These are phyloP conservation scores for Brachyalestes nurse DNA, from an alignment of 2,797 vertebrate genomes.

Conservation along the genomic window DNA sequence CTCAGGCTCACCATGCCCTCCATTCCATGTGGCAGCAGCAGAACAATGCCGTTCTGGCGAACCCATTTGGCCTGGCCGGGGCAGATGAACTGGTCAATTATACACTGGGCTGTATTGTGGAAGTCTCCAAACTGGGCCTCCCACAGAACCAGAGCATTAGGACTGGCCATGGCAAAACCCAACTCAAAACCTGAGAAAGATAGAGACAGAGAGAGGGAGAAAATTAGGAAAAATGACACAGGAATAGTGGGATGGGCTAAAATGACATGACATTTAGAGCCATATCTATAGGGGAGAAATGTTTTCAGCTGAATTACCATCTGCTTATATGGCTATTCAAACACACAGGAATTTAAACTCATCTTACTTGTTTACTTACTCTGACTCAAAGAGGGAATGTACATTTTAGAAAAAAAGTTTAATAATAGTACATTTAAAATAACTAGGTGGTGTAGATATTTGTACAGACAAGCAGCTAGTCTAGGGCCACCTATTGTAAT, in stretches of 20 bases:
- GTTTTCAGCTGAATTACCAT: neutral
- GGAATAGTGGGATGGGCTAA: neutral
- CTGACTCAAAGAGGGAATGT: too few species aligned
- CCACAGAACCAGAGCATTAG: constrained; percentile 83
- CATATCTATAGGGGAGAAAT: neutral
- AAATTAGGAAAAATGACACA: neutral
- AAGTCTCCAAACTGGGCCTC: constrained; percentile 87
- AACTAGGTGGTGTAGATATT: too few species aligned
- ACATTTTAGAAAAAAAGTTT: too few species aligned
- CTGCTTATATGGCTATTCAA: too few species aligned
- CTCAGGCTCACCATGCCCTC: constrained; percentile 81
- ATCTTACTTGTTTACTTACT: too few species aligned
- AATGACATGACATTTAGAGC: neutral
- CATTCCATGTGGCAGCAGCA: constrained; percentile 85
- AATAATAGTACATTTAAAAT: too few species aligned
- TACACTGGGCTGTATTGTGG: constrained; percentile 85
- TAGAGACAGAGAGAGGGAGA: constrained; percentile 52
- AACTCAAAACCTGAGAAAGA: constrained; percentile 78
- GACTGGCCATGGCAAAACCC: constrained; percentile 85
- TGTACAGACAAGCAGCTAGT: too few species aligned
- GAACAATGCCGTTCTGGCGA: constrained; percentile 83
- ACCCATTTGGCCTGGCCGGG: constrained; percentile 86
- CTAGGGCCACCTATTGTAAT: too few species aligned
- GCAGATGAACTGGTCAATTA: constrained; percentile 86
- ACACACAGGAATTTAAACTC: too few species aligned